Evolutionary conservation across 2,797 vertebrate genomes (phyloP).

Genomic region (Amblyraja radiata): DNA sequence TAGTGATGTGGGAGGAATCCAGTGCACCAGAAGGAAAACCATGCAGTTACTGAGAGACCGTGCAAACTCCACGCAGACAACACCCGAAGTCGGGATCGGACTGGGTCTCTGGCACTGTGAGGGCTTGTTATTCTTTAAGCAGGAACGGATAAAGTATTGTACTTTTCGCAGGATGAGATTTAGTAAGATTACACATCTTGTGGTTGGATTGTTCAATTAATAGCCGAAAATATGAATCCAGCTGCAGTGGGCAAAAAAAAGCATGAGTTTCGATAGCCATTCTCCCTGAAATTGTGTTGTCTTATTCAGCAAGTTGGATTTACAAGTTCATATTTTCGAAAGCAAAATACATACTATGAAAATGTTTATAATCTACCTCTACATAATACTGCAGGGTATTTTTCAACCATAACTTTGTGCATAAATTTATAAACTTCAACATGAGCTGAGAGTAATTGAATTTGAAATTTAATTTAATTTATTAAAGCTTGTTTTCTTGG

Average conservation of each 20-base stretch:
- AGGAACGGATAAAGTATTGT: neutral
- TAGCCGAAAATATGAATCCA: neutral
- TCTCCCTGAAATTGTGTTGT: neutral
- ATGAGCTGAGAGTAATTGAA: neutral
- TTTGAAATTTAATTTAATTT: neutral
- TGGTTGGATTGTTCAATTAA: neutral
- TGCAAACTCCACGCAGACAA: too few relatives aligned
- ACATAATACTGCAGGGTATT: neutral
- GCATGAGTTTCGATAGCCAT: neutral
- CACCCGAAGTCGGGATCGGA: too few relatives aligned
- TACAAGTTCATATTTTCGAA: neutral
- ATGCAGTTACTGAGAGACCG: too few relatives aligned
- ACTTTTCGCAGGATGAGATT: neutral
- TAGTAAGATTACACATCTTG: neutral
- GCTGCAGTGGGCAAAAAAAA: neutral
- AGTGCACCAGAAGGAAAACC: too few relatives aligned
- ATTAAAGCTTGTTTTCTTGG: neutral
- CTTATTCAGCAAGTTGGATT: neutral
- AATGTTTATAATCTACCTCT: neutral
- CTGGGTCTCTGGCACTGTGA: too few relatives aligned
- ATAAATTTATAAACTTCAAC: neutral
- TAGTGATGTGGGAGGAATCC: too few relatives aligned
- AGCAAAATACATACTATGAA: neutral
- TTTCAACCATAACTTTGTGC: neutral
- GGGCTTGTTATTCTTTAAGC: neutral